A percentile compares a stretch with the other conserved stretches of the same genome.
These are phyloP conservation scores for Ctenomys sociabilis DNA, from an alignment of 2,113 vertebrate genomes.

Conservation along the genomic window DNA sequence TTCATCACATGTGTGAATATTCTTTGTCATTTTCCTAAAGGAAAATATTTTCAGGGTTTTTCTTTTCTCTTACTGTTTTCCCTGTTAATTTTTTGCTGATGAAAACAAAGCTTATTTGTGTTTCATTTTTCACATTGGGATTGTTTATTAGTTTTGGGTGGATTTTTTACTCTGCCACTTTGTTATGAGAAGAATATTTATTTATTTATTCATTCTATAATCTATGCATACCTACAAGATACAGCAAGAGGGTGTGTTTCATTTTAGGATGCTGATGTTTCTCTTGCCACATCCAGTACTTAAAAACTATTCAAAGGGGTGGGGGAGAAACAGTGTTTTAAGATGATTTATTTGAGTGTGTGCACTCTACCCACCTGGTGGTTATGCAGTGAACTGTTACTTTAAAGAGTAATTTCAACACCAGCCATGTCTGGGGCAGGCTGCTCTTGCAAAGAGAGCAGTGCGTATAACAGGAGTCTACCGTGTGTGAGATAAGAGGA, in stretches of 20 bases:
- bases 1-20: background rate
- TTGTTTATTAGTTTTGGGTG: slow-evolving; percentile 33
- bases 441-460: slow-evolving; percentile 98
- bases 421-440: slow-evolving; percentile 99
- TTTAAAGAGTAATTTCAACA: slow-evolving; percentile 98
- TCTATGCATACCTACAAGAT: slow-evolving; percentile 38
- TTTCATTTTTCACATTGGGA: slow-evolving; percentile 64
- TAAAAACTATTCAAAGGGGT: slow-evolving; percentile 81
- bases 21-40: slow-evolving; percentile 53
- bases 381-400: slow-evolving; percentile 97
- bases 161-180: slow-evolving; percentile 43
- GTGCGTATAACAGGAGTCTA: slow-evolving; percentile 97
- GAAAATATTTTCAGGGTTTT: slow-evolving; percentile 43
- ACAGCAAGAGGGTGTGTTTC: slow-evolving; percentile 54
- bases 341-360: slow-evolving; percentile 87
- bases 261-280: slow-evolving; percentile 55
- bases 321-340: slow-evolving; percentile 54
- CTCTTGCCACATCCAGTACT: slow-evolving; percentile 72
- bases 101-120: slow-evolving; percentile 68
- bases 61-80: slow-evolving; percentile 42
- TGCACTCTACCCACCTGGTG: slow-evolving; percentile 98
- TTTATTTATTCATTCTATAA: slow-evolving; percentile 63
- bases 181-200: slow-evolving; percentile 57
- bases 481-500: slow-evolving; percentile 96
- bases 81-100: slow-evolving; percentile 61